Conservation (phyloP, 2,797 vertebrate genomes). For the Numenius phaeopus region DNA sequence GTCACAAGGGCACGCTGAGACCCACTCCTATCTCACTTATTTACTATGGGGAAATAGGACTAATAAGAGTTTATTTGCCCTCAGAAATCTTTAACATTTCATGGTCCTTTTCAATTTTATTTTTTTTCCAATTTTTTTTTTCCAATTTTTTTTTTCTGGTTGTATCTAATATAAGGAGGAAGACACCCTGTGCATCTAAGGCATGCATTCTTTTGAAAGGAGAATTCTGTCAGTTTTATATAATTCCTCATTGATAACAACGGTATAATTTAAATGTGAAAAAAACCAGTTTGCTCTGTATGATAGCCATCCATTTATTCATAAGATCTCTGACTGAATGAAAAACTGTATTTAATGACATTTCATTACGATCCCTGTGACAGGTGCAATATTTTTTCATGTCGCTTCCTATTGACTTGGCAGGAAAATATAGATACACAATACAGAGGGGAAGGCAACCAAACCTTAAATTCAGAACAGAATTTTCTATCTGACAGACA, state of each 20-base stretch:
- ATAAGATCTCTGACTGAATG: background rate
- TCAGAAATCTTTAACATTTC: background rate
- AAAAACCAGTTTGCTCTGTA: background rate
- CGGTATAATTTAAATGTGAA: background rate
- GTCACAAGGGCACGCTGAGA: background rate
- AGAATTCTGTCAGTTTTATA: background rate
- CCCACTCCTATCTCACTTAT: background rate
- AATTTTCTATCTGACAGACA: background rate
- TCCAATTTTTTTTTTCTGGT: too few species aligned
- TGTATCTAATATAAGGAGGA: background rate
- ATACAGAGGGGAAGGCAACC: background rate
- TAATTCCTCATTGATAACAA: slow-evolving; percentile 1
- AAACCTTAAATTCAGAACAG: slow-evolving; percentile 1
- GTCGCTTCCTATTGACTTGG: slow-evolving; percentile 26
- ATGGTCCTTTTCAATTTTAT: background rate
- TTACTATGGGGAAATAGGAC: background rate
- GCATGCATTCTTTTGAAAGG: background rate
- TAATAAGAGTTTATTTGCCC: background rate
- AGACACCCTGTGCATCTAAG: background rate
- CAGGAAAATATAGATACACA: slow-evolving; percentile 1
- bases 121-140: too few species aligned
- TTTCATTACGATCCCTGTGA: background rate
- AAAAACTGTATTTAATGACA: slow-evolving; percentile 24
- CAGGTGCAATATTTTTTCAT: slow-evolving; percentile 21
- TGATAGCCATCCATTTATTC: background rate